Evolutionary conservation across 2,113 vertebrate genomes (phyloP), one percentile per base, ranked within the genome.

Genomic region (Glaucomys volans): DNA sequence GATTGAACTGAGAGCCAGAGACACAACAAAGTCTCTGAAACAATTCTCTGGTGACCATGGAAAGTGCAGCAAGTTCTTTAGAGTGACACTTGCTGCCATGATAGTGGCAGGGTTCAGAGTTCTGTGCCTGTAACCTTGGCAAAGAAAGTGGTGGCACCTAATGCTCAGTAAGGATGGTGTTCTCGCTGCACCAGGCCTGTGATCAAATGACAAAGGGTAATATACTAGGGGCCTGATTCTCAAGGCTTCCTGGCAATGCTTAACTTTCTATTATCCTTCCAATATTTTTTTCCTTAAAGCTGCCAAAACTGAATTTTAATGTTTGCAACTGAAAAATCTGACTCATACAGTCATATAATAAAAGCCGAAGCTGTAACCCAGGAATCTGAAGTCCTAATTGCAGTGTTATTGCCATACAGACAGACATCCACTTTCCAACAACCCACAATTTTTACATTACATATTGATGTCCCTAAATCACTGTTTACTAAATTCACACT

Each of bases 401-500:
- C 75, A 42, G 22, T 57, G 82, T 20, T 83, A n/a, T 74, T 95
- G 85, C 42, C 69, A 37, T 52, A 59, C 14, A 64, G 13, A 80
- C 20, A 35, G 42, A 91, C 18, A 37, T 76, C 40, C 32, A 16
- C 52, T 76, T 91, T 67, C 66, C 74, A 92, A 44, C 54, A 87
- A 74, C 16, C 44, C 74, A 83, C 86, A 52, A 77, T 92, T 82
- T 86, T 59, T 76, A 80, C 5, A 85, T 81, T 83, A 79, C 26
- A 76, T 69, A 9, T 30, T 35, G 30, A 40, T 44, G 2, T 59
- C 40, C 42, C 32, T 81, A 50, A 87, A 88, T 84, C 92, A 93
- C 32, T 92, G 69, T 95, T 96, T 81, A 74, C 75, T 40, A 62
- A 95, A 92, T 79, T 84, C 76, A 35, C 76, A 79, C 72, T 96